Percentiles rank a stretch among this genome's conserved stretches.
phyloP scores from a whole-genome alignment of 2,797 vertebrate species.

The Rhinoraja longicauda region DNA sequence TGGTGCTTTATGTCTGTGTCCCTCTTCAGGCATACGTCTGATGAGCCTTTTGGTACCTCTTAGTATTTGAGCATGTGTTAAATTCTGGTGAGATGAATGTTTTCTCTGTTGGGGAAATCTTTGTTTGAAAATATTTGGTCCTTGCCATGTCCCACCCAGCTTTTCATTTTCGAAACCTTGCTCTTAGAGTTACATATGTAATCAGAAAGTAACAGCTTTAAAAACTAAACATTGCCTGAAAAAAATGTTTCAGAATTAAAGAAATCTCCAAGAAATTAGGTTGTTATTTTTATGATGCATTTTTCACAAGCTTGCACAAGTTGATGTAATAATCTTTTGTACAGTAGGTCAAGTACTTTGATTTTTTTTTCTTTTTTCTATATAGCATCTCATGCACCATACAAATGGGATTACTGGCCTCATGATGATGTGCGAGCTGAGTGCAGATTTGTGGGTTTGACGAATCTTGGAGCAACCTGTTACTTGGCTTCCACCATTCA shows the following conservation, averaged over 20 bases:
- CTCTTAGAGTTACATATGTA: background rate
- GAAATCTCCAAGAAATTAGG: background rate
- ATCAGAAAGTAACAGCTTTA: background rate
- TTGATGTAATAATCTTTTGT: background rate
- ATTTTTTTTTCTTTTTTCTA: background rate
- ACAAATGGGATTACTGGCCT: constrained; percentile 99
- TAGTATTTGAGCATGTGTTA: background rate
- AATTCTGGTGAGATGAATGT: background rate
- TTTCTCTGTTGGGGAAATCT: background rate
- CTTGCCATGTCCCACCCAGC: background rate
- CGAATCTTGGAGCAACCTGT: constrained; percentile 93
- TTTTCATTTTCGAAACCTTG: background rate
- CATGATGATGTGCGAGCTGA: constrained; percentile 93
- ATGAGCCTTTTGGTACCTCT: background rate
- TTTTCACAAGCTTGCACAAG: background rate
- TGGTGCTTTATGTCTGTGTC: background rate
- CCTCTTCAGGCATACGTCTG: background rate
- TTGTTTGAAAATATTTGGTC: background rate
- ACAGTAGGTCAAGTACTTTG: background rate
- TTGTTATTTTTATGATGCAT: background rate
- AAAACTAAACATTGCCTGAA: background rate
- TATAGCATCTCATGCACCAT: constrained; percentile 85
- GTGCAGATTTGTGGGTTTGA: constrained; percentile 91
- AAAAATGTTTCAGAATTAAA: background rate
- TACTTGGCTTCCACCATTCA: constrained; percentile 98